phyloP scores from a whole-genome alignment of 2,113 vertebrate genomes.

The Mystacornis crossleyi region DNA sequence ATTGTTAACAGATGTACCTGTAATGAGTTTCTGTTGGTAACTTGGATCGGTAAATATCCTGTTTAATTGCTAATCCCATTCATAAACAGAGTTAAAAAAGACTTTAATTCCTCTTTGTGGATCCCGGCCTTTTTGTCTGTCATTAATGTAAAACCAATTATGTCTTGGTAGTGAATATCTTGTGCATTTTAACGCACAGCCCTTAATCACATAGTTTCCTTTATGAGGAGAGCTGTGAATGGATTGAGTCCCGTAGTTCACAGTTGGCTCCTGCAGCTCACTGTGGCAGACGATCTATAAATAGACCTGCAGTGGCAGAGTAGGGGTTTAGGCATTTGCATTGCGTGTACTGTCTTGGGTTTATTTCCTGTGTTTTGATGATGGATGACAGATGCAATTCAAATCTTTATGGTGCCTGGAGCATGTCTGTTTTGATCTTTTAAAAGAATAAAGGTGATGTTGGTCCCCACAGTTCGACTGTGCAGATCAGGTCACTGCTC shows the following conservation, averaged over 20 bases:
- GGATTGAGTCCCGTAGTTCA: neutral
- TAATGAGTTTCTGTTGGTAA: neutral
- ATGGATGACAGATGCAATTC: neutral
- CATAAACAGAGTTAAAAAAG: neutral
- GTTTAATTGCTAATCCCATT: conserved; percentile 9
- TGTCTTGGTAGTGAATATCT: conserved; percentile 6
- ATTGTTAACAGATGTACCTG: neutral
- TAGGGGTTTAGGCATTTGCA: conserved; percentile 1
- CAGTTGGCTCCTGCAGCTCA: neutral
- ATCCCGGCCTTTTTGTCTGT: neutral
- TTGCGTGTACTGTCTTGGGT: neutral
- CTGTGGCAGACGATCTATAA: neutral
- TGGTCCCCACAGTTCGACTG: neutral
- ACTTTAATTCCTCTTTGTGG: conserved; percentile 6
- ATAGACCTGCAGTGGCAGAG: neutral
- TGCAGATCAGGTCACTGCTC: neutral
- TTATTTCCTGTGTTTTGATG: conserved; percentile 12
- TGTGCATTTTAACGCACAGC: neutral
- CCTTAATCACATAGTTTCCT: conserved; percentile 30
- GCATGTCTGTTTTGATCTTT: neutral
- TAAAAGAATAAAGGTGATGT: neutral
- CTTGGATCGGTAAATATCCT: neutral
- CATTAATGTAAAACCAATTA: conserved; percentile 5
- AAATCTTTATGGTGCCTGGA: neutral
- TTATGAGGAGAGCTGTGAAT: conserved; percentile 23